Evolutionary conservation across 2,888 invertebrate genomes (phyloP).

Genomic region (Drosophila neotestacea): DNA sequence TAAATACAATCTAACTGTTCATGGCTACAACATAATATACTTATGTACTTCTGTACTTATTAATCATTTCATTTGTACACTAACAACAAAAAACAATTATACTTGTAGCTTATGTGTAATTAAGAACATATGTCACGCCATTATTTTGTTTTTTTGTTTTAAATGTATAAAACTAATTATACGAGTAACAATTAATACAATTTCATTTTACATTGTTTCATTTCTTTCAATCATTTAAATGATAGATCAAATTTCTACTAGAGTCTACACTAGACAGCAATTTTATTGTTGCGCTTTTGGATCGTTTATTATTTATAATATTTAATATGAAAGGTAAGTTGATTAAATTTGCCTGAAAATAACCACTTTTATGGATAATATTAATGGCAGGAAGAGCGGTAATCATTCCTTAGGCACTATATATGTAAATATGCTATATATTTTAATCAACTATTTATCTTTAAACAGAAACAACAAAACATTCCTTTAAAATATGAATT

Average conservation of each 20-base stretch:
- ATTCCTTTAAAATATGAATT: not conserved
- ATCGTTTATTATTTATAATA: conserved; percentile 3
- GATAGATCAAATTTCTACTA: conserved; percentile 1
- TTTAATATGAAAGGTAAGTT: conserved; percentile 7
- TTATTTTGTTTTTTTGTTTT: conserved; percentile 7
- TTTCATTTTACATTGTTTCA: conserved; percentile 6
- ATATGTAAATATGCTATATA: conserved; percentile 35
- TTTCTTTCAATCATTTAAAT: conserved; percentile 1
- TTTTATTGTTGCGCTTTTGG: conserved; percentile 12
- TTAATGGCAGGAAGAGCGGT: conserved; percentile 49
- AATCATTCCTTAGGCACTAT: conserved; percentile 55
- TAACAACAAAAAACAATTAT: conserved; percentile 32
- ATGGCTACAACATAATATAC: conserved; percentile 24
- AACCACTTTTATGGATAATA: conserved; percentile 17
- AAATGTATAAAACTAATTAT: conserved; percentile 9
- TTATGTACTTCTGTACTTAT: conserved; percentile 17
- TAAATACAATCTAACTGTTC: conserved; percentile 36
- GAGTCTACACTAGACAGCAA: conserved; percentile 22
- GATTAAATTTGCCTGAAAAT: conserved; percentile 38
- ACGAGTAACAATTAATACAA: conserved; percentile 13
- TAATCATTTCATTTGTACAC: conserved; percentile 23
- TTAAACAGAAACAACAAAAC: conserved; percentile 23
- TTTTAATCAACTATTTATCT: conserved; percentile 30
- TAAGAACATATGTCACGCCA: conserved; percentile 77
- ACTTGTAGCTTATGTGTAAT: conserved; percentile 56